phyloP scores from a whole-genome alignment of 2,888 invertebrate genomes.

The Drosophila peninsularis region DNA sequence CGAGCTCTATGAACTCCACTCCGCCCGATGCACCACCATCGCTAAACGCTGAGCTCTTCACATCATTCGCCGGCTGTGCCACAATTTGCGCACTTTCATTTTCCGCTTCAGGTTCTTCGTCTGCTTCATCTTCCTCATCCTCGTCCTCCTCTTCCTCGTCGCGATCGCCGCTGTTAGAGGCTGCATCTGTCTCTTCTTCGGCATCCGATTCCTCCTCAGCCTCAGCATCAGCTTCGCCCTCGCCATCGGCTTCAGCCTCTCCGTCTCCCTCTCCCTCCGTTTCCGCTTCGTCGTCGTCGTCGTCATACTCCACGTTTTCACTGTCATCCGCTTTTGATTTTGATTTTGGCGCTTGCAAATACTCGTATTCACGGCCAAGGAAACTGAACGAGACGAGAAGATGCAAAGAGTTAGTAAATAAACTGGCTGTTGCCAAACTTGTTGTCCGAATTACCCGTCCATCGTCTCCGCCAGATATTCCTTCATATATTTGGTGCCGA shows the following conservation, averaged over 20 bases:
- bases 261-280: slow-evolving; percentile 83
- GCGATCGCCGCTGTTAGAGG: slow-evolving; percentile 80
- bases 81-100: slow-evolving; percentile 45
- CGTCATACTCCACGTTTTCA: slow-evolving; percentile 84
- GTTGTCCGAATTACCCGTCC: slow-evolving; percentile 81
- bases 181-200: slow-evolving; percentile 27
- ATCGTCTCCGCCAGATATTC: slow-evolving; percentile 82
- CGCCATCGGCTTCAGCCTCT: slow-evolving; percentile 83
- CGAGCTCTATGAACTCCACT: slow-evolving; percentile 81
- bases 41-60: slow-evolving; percentile 53
- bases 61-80: slow-evolving; percentile 32
- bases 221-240: slow-evolving; percentile 84
- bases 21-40: slow-evolving; percentile 58
- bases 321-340: slow-evolving; percentile 83
- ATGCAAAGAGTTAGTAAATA: slow-evolving; percentile 20
- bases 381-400: slow-evolving; percentile 63
- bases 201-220: slow-evolving; percentile 64
- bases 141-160: slow-evolving; percentile 81
- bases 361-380: slow-evolving; percentile 82
- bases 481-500: slow-evolving; percentile 83
- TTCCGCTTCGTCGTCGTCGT: slow-evolving; percentile 64
- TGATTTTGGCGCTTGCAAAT: slow-evolving; percentile 64
- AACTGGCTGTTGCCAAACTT: slow-evolving; percentile 33
- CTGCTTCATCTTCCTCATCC: slow-evolving; percentile 67
- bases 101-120: slow-evolving; percentile 48